A percentile compares a stretch with the other conserved stretches of the same genome.
phyloP scores from a whole-genome alignment of 92 coral and sea anemone genomes.

The Meandrina meandrites region DNA sequence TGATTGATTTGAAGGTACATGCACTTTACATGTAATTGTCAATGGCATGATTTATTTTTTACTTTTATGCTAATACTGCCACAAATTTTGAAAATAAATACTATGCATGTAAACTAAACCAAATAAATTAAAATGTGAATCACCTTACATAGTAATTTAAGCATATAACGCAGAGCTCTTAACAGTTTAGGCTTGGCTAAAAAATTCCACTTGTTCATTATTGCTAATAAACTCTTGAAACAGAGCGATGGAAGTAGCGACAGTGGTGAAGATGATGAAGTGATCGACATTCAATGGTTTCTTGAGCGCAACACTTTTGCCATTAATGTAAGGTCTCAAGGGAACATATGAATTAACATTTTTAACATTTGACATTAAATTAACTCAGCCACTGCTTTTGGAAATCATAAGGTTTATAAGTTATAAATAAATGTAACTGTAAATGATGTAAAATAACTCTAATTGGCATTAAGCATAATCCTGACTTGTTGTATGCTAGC shows the following conservation, averaged over 20 bases:
- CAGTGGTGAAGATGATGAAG: constrained; percentile 25
- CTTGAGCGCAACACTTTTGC: constrained; percentile 19
- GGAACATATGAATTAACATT: neutral
- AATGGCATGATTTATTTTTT: neutral
- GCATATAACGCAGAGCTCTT: neutral
- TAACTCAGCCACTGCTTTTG: neutral
- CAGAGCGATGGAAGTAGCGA: constrained; percentile 30
- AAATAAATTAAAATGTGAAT: neutral
- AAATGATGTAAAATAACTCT: neutral
- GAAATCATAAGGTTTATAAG: neutral
- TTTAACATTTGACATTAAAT: neutral
- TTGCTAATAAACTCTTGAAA: constrained; percentile 25
- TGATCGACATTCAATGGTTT: constrained; percentile 24
- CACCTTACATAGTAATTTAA: neutral
- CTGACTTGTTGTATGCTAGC: too few relatives aligned
- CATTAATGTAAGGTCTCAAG: constrained; percentile 21
- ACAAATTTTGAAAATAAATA: neutral
- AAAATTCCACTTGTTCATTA: neutral
- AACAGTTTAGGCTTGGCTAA: neutral
- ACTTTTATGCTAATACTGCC: neutral
- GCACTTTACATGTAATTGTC: neutral
- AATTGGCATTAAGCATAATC: neutral
- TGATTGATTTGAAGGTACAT: neutral
- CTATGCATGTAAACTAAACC: neutral
- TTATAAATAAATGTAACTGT: neutral